Conservation (phyloP, 1,140 invertebrate genomes). For the Hyles vespertilio region DNA sequence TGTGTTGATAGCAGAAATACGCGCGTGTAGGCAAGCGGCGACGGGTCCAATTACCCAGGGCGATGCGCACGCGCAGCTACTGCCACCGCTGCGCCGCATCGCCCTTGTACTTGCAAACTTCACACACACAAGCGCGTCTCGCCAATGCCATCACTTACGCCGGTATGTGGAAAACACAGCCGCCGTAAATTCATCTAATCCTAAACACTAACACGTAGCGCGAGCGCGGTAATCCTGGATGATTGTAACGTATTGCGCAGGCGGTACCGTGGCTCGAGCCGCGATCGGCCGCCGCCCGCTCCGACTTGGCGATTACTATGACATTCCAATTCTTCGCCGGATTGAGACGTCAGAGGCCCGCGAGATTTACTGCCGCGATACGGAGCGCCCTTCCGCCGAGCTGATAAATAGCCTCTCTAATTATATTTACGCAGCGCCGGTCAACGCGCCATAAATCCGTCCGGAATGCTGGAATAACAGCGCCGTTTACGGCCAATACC, state of each 20-base stretch:
- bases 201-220: conserved; percentile 4
- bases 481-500: conserved; percentile 44
- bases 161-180: no score
- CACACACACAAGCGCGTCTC: conserved; percentile 8
- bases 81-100: conserved; percentile 18
- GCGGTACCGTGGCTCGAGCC: conserved; percentile 16
- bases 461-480: conserved; percentile 56
- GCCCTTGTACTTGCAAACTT: conserved; percentile 2
- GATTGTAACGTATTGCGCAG: conserved; percentile 44
- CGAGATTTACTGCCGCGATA: conserved; percentile 63
- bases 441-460: conserved; percentile 57
- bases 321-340: conserved; percentile 47
- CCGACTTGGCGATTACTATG: conserved; percentile 24
- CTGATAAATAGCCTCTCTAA: conserved; percentile 71
- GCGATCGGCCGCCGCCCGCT: not conserved
- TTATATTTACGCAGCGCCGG: conserved; percentile 70
- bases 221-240: conserved; percentile 34
- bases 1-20: conserved; percentile 4
- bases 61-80: conserved; percentile 21
- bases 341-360: conserved; percentile 60
- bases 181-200: conserved; percentile 1
- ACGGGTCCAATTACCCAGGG: conserved; percentile 25
- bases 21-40: conserved; percentile 2
- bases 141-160: not conserved
- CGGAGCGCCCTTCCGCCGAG: conserved; percentile 56